Evolutionary conservation across 2,113 vertebrate species (phyloP), one percentile per base, ranked within the genome.

Genomic region (Salvelinus namaycush): DNA sequence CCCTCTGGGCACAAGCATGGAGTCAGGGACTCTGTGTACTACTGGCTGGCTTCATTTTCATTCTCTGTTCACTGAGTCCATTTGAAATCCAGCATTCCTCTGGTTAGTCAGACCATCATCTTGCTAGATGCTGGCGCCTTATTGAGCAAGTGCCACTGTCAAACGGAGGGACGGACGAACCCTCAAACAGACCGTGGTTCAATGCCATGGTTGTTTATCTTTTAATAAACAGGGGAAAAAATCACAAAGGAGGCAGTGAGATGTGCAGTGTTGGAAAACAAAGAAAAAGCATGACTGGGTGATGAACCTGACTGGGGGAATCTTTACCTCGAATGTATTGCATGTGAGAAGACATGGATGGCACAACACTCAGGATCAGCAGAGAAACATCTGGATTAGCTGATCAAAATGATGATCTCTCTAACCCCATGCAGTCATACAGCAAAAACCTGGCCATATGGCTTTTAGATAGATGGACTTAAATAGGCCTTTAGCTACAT

Each of bases 11-110:
- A 14, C 16, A 18, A 9, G 62, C 62, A 65, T 1, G 24, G 27
- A 75, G 39, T 44, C 39, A 44, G 64, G 44, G 62, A 39, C 80
- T 77, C 73, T 81, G 44, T 62, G 82, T 86, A 54, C 51, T 18
- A 54, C 0, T 54, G 51, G 77, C 83, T 83, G 81, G 74, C 62
- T 67, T 81, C 86, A 29, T 86, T 86, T 74, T 88, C 86, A 75
- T 54, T 54, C 1, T 54, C 90, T 87, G 88, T 84, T 89, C 89
- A 88, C 85, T 84, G 86, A 88, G 81, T 91, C 79, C 81, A 81
- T 85, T 81, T 77, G 74, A 78, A 84, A 78, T 75, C 71, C 64
- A 24, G 57, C 78, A 72, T 79, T 85, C 77, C 81, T 59, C 54
- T 74, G 82, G 84, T 86, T 79, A 81, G 85, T 86, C 81, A 88